Conservation (phyloP, 2,888 invertebrate species). For the Agonopterix heracliana region DNA sequence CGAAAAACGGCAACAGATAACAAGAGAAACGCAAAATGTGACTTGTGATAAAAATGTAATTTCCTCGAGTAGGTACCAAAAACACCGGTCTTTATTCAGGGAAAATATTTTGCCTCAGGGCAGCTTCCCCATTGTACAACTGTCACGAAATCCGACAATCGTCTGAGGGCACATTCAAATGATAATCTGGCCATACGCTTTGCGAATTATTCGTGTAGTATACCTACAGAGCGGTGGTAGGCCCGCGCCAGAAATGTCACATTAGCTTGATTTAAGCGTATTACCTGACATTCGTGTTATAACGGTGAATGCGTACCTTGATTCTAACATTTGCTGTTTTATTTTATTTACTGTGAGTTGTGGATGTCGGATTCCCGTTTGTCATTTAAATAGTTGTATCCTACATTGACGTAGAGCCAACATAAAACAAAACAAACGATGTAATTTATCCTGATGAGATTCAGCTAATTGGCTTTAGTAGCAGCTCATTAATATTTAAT, state of each 20-base stretch:
- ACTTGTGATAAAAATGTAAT: constrained; percentile 60
- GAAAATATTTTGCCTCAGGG: constrained; percentile 55
- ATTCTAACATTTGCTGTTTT: neutral
- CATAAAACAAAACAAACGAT: no score
- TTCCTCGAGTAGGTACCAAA: constrained; percentile 42
- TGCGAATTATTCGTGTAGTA: constrained; percentile 49
- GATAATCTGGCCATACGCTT: constrained; percentile 70
- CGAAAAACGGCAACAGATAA: constrained; percentile 33
- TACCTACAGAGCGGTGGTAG: constrained; percentile 22
- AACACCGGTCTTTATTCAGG: constrained; percentile 49
- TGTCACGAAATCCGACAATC: constrained; percentile 67
- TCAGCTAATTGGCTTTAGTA: no score
- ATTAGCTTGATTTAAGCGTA: constrained; percentile 67
- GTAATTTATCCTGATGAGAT: no score
- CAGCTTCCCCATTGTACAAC: constrained; percentile 55
- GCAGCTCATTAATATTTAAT: no score
- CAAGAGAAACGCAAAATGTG: constrained; percentile 37
- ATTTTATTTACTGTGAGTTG: no score
- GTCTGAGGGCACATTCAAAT: constrained; percentile 72
- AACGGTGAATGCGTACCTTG: neutral
- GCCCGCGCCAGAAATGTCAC: constrained; percentile 56
- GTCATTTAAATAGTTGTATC: no score
- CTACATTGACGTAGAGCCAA: no score
- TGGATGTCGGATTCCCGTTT: no score
- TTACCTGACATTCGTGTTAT: constrained; percentile 45